These are phyloP conservation scores for Drosophila maculinotata DNA, from an alignment of 2,888 invertebrate species.

Conservation along the genomic window DNA sequence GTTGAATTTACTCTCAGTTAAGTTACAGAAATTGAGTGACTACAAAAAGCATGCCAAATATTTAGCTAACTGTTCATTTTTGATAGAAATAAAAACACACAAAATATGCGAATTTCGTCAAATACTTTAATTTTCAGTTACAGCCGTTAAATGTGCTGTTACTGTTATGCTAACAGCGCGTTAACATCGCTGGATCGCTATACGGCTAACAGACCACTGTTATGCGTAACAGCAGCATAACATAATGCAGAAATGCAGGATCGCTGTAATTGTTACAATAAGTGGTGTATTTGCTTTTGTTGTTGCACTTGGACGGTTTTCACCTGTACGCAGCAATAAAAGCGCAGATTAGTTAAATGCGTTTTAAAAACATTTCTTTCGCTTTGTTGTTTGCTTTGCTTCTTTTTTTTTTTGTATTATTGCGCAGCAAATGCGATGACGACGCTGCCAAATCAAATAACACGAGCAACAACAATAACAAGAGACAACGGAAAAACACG, in stretches of 20 bases:
- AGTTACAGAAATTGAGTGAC: too few species aligned
- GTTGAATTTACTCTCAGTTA: too few species aligned
- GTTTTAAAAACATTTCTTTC: slow-evolving; percentile 37
- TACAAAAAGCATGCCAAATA: too few species aligned
- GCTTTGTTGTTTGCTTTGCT: slow-evolving; percentile 9
- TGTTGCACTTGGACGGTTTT: slow-evolving; percentile 9
- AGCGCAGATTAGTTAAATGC: slow-evolving; percentile 49
- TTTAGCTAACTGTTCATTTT: too few species aligned
- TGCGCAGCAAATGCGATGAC: slow-evolving; percentile 53
- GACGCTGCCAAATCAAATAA: slow-evolving; percentile 57
- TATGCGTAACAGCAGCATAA: neutral
- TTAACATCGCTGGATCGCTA: neutral
- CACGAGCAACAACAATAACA: slow-evolving; percentile 10
- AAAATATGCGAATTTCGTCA: too few species aligned
- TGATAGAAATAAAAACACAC: too few species aligned
- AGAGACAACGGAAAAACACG: slow-evolving; percentile 19
- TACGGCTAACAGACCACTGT: too few species aligned
- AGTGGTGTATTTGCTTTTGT: neutral
- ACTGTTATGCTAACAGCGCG: neutral
- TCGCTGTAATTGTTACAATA: too few species aligned
- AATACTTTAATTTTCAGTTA: too few species aligned
- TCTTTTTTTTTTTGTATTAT: slow-evolving; percentile 38
- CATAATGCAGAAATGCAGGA: too few species aligned
- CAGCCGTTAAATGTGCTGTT: too few species aligned
- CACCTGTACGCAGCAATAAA: slow-evolving; percentile 21